A percentile compares a stretch with the other conserved stretches of the same genome.
Conservation (phyloP, 2,888 invertebrate species). For the Pasiphila rectangulata region DNA sequence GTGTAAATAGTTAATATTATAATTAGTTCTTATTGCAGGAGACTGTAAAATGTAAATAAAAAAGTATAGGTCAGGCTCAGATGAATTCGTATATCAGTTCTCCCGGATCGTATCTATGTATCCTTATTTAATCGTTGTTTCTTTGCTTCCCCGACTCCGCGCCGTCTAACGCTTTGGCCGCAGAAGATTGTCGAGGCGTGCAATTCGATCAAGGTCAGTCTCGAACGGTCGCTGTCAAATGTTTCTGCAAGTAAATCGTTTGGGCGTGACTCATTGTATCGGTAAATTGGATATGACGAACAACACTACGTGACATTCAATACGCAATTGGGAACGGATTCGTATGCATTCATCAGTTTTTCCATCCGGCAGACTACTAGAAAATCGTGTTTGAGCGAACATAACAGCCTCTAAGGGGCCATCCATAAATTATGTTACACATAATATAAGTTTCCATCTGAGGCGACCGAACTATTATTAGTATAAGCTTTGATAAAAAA, state of each 20-base stretch:
- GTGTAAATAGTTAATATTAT: too few species aligned
- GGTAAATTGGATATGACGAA: conserved; percentile 37
- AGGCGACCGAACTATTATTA: too few species aligned
- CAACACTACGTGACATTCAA: conserved; percentile 33
- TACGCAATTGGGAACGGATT: conserved; percentile 8
- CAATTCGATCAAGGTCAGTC: conserved; percentile 93
- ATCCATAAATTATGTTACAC: too few species aligned
- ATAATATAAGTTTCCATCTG: too few species aligned
- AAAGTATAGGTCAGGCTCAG: not conserved
- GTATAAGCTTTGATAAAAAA: too few species aligned
- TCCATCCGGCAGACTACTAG: too few species aligned
- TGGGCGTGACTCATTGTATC: conserved; percentile 33
- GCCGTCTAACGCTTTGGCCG: conserved; percentile 70
- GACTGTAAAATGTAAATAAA: not conserved
- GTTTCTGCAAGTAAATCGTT: conserved; percentile 29
- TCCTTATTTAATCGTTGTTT: conserved; percentile 63
- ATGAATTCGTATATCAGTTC: conserved; percentile 1
- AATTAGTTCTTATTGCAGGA: too few species aligned
- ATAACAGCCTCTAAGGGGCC: too few species aligned
- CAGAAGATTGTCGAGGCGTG: conserved; percentile 97
- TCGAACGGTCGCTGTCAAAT: conserved; percentile 38
- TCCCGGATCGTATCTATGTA: conserved; percentile 20
- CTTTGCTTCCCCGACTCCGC: conserved; percentile 63
- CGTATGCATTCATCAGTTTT: conserved; percentile 1
- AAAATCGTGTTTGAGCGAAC: too few species aligned